Evolutionary conservation across 2,113 vertebrate genomes (phyloP).

Genomic region (Crotalus helleri): DNA sequence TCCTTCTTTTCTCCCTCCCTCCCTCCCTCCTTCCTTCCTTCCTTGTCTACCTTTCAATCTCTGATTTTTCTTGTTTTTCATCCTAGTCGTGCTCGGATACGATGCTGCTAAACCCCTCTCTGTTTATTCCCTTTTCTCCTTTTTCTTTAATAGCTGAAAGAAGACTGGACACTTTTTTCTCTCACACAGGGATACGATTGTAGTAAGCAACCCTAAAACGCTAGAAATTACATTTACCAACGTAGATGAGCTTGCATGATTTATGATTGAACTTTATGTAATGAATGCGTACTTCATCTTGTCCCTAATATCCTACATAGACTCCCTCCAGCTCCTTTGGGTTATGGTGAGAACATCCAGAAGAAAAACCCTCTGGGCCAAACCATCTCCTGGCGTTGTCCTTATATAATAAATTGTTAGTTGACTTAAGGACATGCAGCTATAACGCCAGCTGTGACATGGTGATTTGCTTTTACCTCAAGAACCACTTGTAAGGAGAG

Average conservation of each 20-base stretch:
- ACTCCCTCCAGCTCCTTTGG: slow-evolving; percentile 39
- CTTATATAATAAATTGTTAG: slow-evolving; percentile 52
- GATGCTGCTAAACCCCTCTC: neutral
- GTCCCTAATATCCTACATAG: slow-evolving; percentile 33
- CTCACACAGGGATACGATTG: slow-evolving; percentile 9
- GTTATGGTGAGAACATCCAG: slow-evolving; percentile 58
- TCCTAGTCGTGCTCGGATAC: neutral
- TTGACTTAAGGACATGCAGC: slow-evolving; percentile 23
- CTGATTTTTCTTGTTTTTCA: neutral
- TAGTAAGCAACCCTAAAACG: slow-evolving; percentile 32
- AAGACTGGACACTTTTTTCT: neutral
- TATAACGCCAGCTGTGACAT: slow-evolving; percentile 11
- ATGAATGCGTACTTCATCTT: slow-evolving; percentile 30
- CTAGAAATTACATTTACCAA: slow-evolving; percentile 53
- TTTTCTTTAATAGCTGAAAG: neutral
- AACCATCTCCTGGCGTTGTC: slow-evolving; percentile 35
- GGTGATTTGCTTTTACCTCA: neutral
- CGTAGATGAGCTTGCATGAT: slow-evolving; percentile 45
- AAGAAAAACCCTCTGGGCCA: slow-evolving; percentile 40
- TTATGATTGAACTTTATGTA: slow-evolving; percentile 35
- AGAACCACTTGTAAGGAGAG: neutral
- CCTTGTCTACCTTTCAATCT: neutral
- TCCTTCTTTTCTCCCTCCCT: accelerated
- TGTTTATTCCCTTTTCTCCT: neutral
- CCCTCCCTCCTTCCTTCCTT: too few relatives aligned